Evolutionary conservation across 1,140 invertebrate genomes (phyloP), one percentile per base, ranked within the genome.

Genomic region (Chrysoperla carnea): DNA sequence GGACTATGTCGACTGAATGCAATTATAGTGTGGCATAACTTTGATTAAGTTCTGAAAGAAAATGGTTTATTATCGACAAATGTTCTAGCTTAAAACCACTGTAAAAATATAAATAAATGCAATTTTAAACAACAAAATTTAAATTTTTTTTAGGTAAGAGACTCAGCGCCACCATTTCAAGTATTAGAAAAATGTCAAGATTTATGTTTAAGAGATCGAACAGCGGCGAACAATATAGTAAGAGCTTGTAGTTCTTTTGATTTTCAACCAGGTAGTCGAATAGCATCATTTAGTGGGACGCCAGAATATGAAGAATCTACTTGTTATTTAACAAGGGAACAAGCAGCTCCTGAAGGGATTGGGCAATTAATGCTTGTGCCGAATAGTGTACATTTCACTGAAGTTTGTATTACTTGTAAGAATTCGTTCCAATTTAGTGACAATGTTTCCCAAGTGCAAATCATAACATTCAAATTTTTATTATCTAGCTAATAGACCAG

Each of bases 341-440:
- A 85, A 54, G 70, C 81, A 51, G 74, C 76, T 37, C 85, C 85
- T 1, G 85, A 90, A 61, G 86, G 86, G 12, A 82, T 85, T 27
- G 85, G 84, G 13, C 83, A 77, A 46, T 67, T 90, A 1, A 84
- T 89, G 68, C 69, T 85, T 40, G 80, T 86, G 6, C 83, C 83
- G 2, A 84, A 88, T 50, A 83, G 82, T 55, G 77, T 88, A 6
- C 85, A 90, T 58, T 90, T 89, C 53, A 84, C 82, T 12, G 85
- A 91, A 73, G 78, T 90, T 28, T 92, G 88, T 57, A 68, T 90
- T 12, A 76, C 81, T 29, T 87, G 88, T 91, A 64, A 78, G 81
- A 73, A 46, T 33, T 41, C 4, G 27, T 8, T 43, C 40, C 33
- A 11, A 13, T 44, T 40, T 29, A 12, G 41, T 29, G 8, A 4